Conservation (phyloP, 2,113 vertebrate genomes). For the Aphelocoma coerulescens region DNA sequence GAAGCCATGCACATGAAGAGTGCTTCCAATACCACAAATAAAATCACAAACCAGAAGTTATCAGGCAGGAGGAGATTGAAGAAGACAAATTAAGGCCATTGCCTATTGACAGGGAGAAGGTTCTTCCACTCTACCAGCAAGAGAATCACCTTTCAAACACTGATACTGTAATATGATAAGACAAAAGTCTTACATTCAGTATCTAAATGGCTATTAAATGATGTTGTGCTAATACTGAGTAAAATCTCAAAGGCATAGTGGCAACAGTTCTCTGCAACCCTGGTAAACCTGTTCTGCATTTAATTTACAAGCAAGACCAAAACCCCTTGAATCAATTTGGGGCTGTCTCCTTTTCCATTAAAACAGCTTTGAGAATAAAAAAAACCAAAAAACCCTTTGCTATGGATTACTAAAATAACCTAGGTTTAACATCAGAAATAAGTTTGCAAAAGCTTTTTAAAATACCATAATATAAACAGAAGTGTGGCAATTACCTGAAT, state of each 20-base stretch:
- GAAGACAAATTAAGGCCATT: not conserved
- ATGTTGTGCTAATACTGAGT: not conserved
- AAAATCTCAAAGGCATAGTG: not conserved
- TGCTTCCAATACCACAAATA: not conserved
- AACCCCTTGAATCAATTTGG: not conserved
- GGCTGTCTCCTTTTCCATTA: not conserved
- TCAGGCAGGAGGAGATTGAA: not conserved
- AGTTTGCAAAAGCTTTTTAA: not conserved
- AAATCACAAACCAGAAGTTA: not conserved
- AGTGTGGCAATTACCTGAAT: slow-evolving; percentile 64
- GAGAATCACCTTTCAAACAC: accelerated
- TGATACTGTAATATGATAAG: not conserved
- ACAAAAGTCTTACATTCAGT: not conserved
- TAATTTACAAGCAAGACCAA: not conserved
- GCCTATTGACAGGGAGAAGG: not conserved
- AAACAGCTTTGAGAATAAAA: not conserved
- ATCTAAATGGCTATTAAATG: not conserved
- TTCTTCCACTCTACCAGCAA: not conserved
- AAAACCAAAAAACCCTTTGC: not conserved
- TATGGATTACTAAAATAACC: not conserved
- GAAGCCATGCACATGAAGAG: not conserved
- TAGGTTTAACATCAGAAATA: not conserved
- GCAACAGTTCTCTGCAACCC: not conserved
- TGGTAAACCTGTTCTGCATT: not conserved
- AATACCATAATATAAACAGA: not conserved